Conservation (phyloP, 2,797 vertebrate species). For the Arctocebus calabarensis region DNA sequence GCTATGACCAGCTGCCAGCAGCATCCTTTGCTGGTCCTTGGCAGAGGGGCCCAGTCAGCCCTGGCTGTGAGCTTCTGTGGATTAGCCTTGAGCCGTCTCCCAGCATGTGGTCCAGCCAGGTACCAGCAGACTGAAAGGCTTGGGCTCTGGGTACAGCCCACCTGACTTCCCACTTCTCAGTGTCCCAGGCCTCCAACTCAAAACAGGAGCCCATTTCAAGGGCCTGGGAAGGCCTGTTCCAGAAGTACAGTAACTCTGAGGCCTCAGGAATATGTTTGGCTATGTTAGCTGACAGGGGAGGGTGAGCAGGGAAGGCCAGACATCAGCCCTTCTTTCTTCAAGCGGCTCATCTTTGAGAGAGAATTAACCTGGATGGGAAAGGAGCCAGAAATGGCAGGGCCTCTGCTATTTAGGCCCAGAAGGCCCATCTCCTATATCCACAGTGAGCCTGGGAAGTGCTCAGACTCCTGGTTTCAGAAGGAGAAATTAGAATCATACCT, state of each 20-base stretch:
- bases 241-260: neutral
- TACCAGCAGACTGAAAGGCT: neutral
- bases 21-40: neutral
- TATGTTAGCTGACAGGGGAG: neutral
- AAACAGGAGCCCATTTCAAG: neutral
- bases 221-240: neutral
- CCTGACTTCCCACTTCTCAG: neutral
- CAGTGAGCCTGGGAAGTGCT: neutral
- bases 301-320: neutral
- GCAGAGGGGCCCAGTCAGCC: neutral
- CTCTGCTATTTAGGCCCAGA: neutral
- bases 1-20: neutral
- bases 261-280: neutral
- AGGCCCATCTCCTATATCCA: neutral
- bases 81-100: neutral
- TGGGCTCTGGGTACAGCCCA: neutral
- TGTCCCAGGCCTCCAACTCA: neutral
- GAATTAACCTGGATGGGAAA: neutral
- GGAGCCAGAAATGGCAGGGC: neutral
- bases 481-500: neutral
- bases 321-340: neutral
- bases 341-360: conserved; percentile 21
- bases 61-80: neutral
- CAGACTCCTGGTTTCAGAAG: neutral
- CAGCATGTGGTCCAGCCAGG: neutral